Evolutionary conservation across 1,140 invertebrate genomes (phyloP).

Genomic region (Coptotermes formosanus): DNA sequence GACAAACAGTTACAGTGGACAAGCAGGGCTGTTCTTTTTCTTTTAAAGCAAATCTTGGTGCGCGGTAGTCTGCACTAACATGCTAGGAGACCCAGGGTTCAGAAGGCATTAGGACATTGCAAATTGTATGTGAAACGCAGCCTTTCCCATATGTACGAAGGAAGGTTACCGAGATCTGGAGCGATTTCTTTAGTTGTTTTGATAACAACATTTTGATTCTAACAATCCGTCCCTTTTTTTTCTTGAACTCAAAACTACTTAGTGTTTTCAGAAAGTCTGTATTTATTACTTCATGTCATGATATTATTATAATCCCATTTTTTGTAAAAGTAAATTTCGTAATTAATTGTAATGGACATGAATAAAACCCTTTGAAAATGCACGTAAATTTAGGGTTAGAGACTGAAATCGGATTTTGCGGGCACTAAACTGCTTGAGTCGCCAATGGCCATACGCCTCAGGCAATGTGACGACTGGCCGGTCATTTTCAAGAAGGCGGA

Average conservation of each 20-base stretch:
- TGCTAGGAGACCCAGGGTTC: neutral
- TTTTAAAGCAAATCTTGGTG: neutral
- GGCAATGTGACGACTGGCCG: too few relatives aligned
- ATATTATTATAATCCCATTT: too few relatives aligned
- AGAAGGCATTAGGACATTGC: neutral
- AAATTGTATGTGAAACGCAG: neutral
- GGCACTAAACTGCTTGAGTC: too few relatives aligned
- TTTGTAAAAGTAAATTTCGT: too few relatives aligned
- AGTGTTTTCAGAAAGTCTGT: too few relatives aligned
- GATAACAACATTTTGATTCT: neutral
- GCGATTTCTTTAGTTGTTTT: neutral
- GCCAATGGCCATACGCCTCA: too few relatives aligned
- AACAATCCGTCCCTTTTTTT: neutral
- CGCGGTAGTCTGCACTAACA: neutral
- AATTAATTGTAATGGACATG: too few relatives aligned
- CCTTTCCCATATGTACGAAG: neutral
- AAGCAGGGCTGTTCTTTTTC: neutral
- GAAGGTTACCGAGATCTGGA: neutral
- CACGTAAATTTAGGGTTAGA: too few relatives aligned
- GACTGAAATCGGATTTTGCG: too few relatives aligned
- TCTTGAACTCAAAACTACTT: neutral
- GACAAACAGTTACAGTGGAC: neutral
- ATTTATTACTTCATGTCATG: too few relatives aligned
- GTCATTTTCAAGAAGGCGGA: too few relatives aligned
- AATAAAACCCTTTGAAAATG: too few relatives aligned